These are phyloP conservation scores for Trichomycterus rosablanca DNA, from an alignment of 2,113 vertebrate genomes.

Conservation along the genomic window DNA sequence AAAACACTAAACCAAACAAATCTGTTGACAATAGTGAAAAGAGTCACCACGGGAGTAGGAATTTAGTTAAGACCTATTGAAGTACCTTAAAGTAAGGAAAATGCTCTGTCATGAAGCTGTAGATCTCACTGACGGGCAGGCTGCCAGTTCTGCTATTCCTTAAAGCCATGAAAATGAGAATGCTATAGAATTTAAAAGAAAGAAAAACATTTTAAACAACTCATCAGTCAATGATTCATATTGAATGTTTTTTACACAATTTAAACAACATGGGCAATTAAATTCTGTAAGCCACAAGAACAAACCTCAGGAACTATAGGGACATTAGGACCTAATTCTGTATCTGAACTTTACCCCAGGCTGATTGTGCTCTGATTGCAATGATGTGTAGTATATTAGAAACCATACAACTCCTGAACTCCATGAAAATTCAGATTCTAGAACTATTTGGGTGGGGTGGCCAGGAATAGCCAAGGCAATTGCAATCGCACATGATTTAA, in stretches of 20 bases:
- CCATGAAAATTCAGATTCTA: too few species aligned
- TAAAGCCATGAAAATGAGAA: slow-evolving; percentile 97
- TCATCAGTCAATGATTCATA: neutral
- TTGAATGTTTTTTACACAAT: neutral
- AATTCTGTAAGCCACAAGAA: neutral
- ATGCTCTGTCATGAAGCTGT: slow-evolving; percentile 97
- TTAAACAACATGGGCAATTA: neutral
- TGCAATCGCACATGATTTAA: too few species aligned
- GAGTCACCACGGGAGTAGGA: too few species aligned
- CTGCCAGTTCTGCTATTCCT: slow-evolving; percentile 95
- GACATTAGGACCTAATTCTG: too few species aligned
- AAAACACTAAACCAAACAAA: neutral
- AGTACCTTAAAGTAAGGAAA: slow-evolving; percentile 98
- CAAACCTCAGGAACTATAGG: neutral
- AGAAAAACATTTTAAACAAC: neutral
- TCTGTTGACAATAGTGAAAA: too few species aligned
- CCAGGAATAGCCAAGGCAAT: too few species aligned
- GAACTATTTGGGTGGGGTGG: too few species aligned
- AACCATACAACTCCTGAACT: too few species aligned
- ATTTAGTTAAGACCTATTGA: too few species aligned
- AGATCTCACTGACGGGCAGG: slow-evolving; percentile 97
- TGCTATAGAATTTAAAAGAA: slow-evolving; percentile 68
- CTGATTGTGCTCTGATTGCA: too few species aligned
- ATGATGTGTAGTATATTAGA: too few species aligned
- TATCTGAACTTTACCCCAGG: too few species aligned